A percentile compares a stretch with the other conserved stretches of the same genome.
Evolutionary conservation across 2,888 invertebrate genomes (phyloP).

Genomic region (Ariolimax columbianus): DNA sequence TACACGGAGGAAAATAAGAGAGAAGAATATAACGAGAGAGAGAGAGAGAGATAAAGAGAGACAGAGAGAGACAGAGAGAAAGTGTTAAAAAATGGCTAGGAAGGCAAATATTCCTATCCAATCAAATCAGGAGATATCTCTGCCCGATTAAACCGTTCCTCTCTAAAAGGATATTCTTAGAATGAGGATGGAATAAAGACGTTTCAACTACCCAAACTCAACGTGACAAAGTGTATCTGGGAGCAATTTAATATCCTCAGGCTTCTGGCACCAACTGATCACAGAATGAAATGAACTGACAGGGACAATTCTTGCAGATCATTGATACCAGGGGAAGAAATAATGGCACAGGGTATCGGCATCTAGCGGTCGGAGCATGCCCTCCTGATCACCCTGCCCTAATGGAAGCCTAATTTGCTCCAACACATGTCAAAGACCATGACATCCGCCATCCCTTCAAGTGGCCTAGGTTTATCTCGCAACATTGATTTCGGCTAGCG

Average conservation of each 20-base stretch:
- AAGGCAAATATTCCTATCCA: too few species aligned
- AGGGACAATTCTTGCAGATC: slow-evolving; percentile 23
- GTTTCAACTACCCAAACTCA: too few species aligned
- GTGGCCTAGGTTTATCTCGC: slow-evolving; percentile 44
- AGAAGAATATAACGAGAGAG: too few species aligned
- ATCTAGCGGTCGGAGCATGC: slow-evolving; percentile 19
- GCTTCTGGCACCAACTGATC: background rate
- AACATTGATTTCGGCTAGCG: slow-evolving; percentile 39
- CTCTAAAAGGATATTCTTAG: too few species aligned
- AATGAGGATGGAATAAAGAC: too few species aligned
- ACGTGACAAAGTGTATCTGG: background rate
- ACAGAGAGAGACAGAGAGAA: too few species aligned
- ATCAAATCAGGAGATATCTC: too few species aligned
- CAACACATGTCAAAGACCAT: slow-evolving; percentile 43
- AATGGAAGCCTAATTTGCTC: slow-evolving; percentile 47
- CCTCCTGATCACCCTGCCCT: background rate
- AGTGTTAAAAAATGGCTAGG: too few species aligned
- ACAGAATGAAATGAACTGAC: slow-evolving; percentile 30
- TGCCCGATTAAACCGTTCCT: too few species aligned
- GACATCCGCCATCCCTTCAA: slow-evolving; percentile 31
- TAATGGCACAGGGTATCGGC: slow-evolving; percentile 13
- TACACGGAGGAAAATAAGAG: too few species aligned
- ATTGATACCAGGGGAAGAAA: slow-evolving; percentile 6
- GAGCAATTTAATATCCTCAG: background rate
- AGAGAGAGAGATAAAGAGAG: too few species aligned